phyloP scores from a whole-genome alignment of 1,140 invertebrate genomes.

The Drosophila obscura region DNA sequence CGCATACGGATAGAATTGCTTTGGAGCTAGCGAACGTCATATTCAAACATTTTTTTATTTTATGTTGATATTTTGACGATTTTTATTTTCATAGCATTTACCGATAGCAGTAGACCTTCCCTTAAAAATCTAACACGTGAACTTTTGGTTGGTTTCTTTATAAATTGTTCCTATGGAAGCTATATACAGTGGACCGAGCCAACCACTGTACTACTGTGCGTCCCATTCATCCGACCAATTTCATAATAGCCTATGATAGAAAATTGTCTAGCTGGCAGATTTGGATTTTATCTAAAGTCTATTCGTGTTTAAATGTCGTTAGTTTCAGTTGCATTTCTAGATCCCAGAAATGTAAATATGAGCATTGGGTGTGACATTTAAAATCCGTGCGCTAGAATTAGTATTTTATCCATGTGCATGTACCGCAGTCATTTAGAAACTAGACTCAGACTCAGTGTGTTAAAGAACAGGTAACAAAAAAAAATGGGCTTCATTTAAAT shows the following conservation, averaged over 20 bases:
- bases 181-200: too few species aligned
- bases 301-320: constrained; percentile 26
- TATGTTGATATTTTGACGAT: constrained; percentile 62
- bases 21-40: constrained; percentile 33
- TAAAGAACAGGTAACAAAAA: not conserved
- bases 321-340: constrained; percentile 67
- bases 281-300: constrained; percentile 4
- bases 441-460: constrained; percentile 23
- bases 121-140: too few species aligned
- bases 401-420: not conserved
- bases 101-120: not conserved
- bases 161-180: too few species aligned
- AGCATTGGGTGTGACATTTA: constrained; percentile 35
- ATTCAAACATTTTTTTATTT: constrained; percentile 53
- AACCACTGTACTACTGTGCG: too few species aligned
- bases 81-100: constrained; percentile 49
- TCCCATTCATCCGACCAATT: not conserved
- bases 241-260: too few species aligned
- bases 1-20: constrained; percentile 11
- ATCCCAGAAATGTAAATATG: constrained; percentile 63
- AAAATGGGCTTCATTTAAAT: too few species aligned
- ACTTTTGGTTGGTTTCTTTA: too few species aligned
- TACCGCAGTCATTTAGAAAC: constrained; percentile 13
- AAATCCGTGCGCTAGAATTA: constrained; percentile 26
- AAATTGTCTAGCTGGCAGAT: too few species aligned